Evolutionary conservation across 1,140 invertebrate species (phyloP).

Genomic region (Lepidotrigona ventralis): DNA sequence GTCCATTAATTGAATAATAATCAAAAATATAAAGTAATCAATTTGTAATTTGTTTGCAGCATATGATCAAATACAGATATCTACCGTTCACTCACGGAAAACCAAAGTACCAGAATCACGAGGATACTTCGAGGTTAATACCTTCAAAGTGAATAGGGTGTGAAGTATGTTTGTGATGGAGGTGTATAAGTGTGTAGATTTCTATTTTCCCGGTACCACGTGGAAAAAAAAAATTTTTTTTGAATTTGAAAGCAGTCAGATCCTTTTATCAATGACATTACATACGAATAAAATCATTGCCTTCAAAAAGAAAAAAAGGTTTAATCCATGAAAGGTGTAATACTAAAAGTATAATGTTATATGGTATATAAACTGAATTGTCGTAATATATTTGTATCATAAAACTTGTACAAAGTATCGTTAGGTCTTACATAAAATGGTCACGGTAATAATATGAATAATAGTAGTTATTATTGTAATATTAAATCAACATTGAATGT

Average conservation of each 20-base stretch:
- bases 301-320: slow-evolving; percentile 58
- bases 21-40: not conserved
- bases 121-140: slow-evolving; percentile 82
- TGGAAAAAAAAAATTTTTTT: slow-evolving; percentile 37
- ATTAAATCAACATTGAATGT: slow-evolving; percentile 62
- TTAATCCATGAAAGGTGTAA: slow-evolving; percentile 46
- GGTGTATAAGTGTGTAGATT: slow-evolving; percentile 73
- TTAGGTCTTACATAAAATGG: slow-evolving; percentile 76
- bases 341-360: slow-evolving; percentile 59
- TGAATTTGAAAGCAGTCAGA: slow-evolving; percentile 34
- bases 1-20: not conserved
- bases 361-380: slow-evolving; percentile 71
- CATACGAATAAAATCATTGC: slow-evolving; percentile 51
- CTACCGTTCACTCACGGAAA: slow-evolving; percentile 99
- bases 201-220: slow-evolving; percentile 62
- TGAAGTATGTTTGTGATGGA: slow-evolving; percentile 66
- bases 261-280: slow-evolving; percentile 58
- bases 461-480: slow-evolving; percentile 66
- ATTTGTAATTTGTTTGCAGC: slow-evolving; percentile 84
- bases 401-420: slow-evolving; percentile 80
- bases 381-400: slow-evolving; percentile 80
- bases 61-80: slow-evolving; percentile 99
- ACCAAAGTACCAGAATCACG: slow-evolving; percentile 91
- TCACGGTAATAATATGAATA: slow-evolving; percentile 67
- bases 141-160: slow-evolving; percentile 70